These are phyloP conservation scores for Craniophora ligustri DNA, from an alignment of 2,888 invertebrate species.

Conservation along the genomic window DNA sequence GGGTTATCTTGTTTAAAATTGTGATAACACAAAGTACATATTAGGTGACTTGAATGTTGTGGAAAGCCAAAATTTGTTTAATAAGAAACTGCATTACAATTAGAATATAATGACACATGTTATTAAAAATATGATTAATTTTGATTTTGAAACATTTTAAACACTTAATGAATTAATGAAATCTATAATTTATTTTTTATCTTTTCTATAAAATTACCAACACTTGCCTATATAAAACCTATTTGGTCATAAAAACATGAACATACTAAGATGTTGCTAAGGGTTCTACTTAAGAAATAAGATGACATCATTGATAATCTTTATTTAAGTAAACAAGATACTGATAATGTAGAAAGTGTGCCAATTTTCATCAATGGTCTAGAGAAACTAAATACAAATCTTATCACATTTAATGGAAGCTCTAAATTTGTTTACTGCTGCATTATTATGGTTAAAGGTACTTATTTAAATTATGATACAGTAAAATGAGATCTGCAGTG, in stretches of 20 bases:
- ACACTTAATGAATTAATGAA: too few species aligned
- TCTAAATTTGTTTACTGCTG: neutral
- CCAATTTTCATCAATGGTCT: conserved; percentile 6
- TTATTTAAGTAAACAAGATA: conserved; percentile 14
- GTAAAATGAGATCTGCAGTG: too few species aligned
- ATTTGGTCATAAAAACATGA: neutral
- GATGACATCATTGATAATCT: conserved; percentile 12
- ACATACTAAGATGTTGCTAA: conserved; percentile 15
- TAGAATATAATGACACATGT: conserved; percentile 17
- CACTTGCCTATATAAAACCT: neutral
- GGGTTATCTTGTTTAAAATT: conserved; percentile 47
- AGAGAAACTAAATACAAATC: neutral
- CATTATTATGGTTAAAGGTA: neutral
- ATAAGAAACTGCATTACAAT: conserved; percentile 26
- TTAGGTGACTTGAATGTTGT: conserved; percentile 21
- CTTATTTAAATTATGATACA: too few species aligned
- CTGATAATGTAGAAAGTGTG: conserved; percentile 9
- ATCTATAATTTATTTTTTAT: too few species aligned
- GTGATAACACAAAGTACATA: conserved; percentile 44
- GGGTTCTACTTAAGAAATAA: too few species aligned
- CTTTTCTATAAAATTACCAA: too few species aligned
- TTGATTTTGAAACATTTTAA: neutral
- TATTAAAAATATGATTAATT: neutral
- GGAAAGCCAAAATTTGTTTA: conserved; percentile 25
- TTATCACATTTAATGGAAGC: neutral